Evolutionary conservation across 2,888 invertebrate genomes (phyloP).

Genomic region (Magallana nippona): DNA sequence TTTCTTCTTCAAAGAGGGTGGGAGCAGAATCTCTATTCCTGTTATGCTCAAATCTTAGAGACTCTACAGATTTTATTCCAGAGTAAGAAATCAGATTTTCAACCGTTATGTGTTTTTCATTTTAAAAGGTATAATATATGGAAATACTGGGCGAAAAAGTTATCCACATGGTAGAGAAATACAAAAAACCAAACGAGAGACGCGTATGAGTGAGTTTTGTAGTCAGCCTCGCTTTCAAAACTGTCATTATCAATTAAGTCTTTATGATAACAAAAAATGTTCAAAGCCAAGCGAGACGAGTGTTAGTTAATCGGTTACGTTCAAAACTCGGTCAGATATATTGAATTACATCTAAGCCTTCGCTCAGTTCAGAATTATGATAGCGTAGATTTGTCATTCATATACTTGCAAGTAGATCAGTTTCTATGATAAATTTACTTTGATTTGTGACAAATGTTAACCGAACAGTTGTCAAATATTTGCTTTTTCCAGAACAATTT

Average conservation of each 20-base stretch:
- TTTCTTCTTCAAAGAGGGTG: neutral
- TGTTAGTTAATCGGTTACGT: constrained; percentile 17
- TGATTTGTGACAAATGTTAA: constrained; percentile 24
- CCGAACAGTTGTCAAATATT: constrained; percentile 19
- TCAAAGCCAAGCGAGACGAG: neutral
- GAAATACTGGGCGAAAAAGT: neutral
- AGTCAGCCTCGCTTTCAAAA: constrained; percentile 8
- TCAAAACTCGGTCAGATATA: constrained; percentile 29
- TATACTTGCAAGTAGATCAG: neutral
- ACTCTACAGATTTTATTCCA: too few relatives aligned
- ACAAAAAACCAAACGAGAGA: neutral
- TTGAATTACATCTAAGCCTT: constrained; percentile 9
- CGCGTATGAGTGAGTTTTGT: neutral
- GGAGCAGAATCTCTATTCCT: neutral
- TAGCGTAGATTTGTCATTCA: neutral
- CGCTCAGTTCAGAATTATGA: neutral
- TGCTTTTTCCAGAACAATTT: constrained; percentile 1
- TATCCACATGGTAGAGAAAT: neutral
- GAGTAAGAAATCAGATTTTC: too few relatives aligned
- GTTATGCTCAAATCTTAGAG: too few relatives aligned
- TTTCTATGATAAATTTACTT: constrained; percentile 3
- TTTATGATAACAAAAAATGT: constrained; percentile 10
- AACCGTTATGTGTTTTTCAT: too few relatives aligned
- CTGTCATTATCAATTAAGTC: constrained; percentile 26
- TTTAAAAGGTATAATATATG: too few relatives aligned